Base-by-base conservation (phyloP, 2,888 invertebrate species). In the Stenichneumon culpator region DNA sequence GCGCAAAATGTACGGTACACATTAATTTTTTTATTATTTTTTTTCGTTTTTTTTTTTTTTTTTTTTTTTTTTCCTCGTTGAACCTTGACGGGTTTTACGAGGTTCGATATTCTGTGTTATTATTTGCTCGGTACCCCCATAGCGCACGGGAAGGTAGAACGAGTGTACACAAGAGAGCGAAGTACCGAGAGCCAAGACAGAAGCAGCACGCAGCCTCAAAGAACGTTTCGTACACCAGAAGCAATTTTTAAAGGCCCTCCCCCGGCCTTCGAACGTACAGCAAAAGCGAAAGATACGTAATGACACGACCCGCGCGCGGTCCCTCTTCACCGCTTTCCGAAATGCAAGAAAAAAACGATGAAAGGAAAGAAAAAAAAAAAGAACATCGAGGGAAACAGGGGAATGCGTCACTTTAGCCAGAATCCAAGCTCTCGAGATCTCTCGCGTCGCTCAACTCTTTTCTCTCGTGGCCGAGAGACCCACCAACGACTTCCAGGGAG, bases 321-420 rank as follows among this genome's bases (percentile, higher is more conserved):
- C 14, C 22, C 57, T 44, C 67, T 50, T 75, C 47, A 11, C 70
- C 52, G 68, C 22, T 73, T 79, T 70, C 63, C 63, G 36, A 72
- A 67, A 70, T 65, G 9, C 50, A 74, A 65, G 32, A 65, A 63
- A 44, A 79, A 70, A 69, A 50, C 50, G n/a, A 67, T 44, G 54
- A 78, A 67, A 50, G 2, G 47, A 25, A 25, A 25, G 2, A 36
- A 36, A 36, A 52, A 73, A 22, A 44, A 72, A 47, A 50, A 60
- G 28, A 50, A 19, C 50, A 52, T 63, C 67, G 54, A 50, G 22
- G 77, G 50, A 91, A 90, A 89, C 86, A 78, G 86, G 86, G 83
- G 87, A 89, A 89, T 83, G 87, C 92, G 92, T 91, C 92, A 89
- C 88, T 87, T 88, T 90, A 91, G 89, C 88, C 88, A 86, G 90